Percentiles rank a stretch among this genome's conserved stretches.
Evolutionary conservation across 2,888 invertebrate species (phyloP).

Genomic region (Caenorhabditis sp.): DNA sequence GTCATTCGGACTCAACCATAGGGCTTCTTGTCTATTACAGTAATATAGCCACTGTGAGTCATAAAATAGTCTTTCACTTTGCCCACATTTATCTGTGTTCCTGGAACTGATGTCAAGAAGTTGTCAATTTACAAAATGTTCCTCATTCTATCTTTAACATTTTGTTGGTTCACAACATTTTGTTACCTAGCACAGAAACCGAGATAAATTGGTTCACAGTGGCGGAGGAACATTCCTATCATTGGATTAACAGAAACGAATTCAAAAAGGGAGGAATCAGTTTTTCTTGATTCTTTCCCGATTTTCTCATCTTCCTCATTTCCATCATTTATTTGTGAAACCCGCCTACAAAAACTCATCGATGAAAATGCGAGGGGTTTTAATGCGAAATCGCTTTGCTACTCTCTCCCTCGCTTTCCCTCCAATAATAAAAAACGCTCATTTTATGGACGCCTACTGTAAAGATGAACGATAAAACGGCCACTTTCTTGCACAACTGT

Average conservation of each 20-base stretch:
- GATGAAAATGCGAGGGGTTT: constrained; percentile 26
- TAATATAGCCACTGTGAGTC: too few species aligned
- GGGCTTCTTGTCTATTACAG: too few species aligned
- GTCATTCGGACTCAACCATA: background rate
- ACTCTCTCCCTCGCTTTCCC: background rate
- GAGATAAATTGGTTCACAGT: too few species aligned
- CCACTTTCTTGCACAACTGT: constrained; percentile 26
- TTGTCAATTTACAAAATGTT: too few species aligned
- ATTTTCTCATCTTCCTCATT: background rate
- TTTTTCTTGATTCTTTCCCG: background rate
- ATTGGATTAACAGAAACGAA: too few species aligned
- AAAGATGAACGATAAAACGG: constrained; percentile 58
- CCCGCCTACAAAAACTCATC: constrained; percentile 39
- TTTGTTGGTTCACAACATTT: too few species aligned
- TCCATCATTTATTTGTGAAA: background rate
- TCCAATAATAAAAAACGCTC: constrained; percentile 32
- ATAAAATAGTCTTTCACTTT: too few species aligned
- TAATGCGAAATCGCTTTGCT: constrained; percentile 12
- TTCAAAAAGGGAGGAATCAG: background rate
- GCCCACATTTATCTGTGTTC: too few species aligned
- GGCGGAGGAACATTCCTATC: too few species aligned
- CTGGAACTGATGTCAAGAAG: too few species aligned
- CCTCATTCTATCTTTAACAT: too few species aligned
- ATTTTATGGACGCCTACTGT: constrained; percentile 59
- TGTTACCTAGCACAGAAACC: too few species aligned